Base-by-base conservation (phyloP, 1,140 invertebrate genomes). In the Nasonia vitripennis region DNA sequence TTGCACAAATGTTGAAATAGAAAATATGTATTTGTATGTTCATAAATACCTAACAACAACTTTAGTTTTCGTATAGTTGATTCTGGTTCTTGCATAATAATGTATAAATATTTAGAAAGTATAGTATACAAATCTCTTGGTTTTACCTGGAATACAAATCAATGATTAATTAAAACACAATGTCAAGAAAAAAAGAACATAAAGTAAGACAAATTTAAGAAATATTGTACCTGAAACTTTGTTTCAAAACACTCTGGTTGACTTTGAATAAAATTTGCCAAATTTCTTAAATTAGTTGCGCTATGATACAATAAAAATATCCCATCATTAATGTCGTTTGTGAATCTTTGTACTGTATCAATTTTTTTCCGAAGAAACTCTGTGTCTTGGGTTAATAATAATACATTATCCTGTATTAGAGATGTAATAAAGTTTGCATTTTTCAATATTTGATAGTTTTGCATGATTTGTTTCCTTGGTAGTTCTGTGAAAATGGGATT, bases 41-140 rank as follows among this genome's bases (percentile, higher is more conserved):
- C 45, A 45, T 23, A 14, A 20, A 14, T 81, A 81, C 79, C 79
- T 70, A 70, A 48, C 9, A 81, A 11, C 45, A 81, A 71, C 45
- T 81, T 45, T 14, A 81, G 20, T 27, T 70, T 71, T 45, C 45
- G 9, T 45, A 81, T 4, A 70, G 37, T 71, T 45, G 10, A 5
- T 17, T 81, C 14, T 7, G 31, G 27, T 1, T 81, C 14, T n/a
- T 70, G 41, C 7, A 27, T 67, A 48, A 68, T 1, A 70, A 12
- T 48, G 20, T 11, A 2, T 14, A 81, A 23, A 34, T 81, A 70
- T 23, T 81, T 81, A 23, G 67, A 68, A 70, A 81, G 34, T 7
- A 81, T 9, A 20, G 7, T 23, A 27, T 71, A 70, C 1, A 27
- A 1, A 20, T 81, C 17, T 27, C n/a, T 5, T 71, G 7, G 37